Conservation (phyloP, 2,797 vertebrate species). For the Chromobotia macracanthus region DNA sequence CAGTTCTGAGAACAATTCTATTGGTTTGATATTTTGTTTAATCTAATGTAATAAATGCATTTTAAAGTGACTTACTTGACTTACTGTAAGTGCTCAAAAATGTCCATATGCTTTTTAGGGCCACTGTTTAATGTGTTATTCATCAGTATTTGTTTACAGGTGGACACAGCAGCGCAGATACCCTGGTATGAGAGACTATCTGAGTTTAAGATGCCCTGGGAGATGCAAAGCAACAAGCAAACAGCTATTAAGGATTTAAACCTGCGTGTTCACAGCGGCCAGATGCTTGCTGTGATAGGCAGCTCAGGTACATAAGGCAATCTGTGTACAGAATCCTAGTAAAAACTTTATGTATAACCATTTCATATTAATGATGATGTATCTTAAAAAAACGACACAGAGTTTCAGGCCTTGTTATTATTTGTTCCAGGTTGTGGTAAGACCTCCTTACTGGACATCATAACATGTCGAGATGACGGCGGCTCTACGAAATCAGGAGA, state of each 20-base stretch:
- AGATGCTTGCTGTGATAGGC: conserved; percentile 95
- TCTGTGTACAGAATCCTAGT: background rate
- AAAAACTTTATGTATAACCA: background rate
- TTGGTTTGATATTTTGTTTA: too few species aligned
- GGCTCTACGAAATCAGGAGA: conserved; percentile 84
- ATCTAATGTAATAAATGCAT: too few species aligned
- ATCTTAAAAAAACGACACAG: too few species aligned
- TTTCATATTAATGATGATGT: too few species aligned
- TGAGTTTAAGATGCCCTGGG: conserved; percentile 89
- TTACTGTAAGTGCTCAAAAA: too few species aligned
- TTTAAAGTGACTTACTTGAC: too few species aligned
- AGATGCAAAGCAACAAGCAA: conserved; percentile 75
- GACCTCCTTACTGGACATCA: conserved; percentile 90
- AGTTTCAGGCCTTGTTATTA: background rate
- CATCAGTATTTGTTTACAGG: conserved; percentile 68
- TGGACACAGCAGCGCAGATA: conserved; percentile 87
- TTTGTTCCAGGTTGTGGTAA: conserved; percentile 84
- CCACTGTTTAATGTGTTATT: background rate
- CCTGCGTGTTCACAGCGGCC: conserved; percentile 88
- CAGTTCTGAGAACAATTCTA: too few species aligned
- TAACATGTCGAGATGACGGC: conserved; percentile 87
- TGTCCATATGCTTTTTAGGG: background rate
- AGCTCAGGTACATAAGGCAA: conserved; percentile 88
- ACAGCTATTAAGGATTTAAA: conserved; percentile 85
- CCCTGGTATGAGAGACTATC: conserved; percentile 91